Evolutionary conservation across 2,113 vertebrate genomes (phyloP).

Genomic region (Chaetura pelagica): DNA sequence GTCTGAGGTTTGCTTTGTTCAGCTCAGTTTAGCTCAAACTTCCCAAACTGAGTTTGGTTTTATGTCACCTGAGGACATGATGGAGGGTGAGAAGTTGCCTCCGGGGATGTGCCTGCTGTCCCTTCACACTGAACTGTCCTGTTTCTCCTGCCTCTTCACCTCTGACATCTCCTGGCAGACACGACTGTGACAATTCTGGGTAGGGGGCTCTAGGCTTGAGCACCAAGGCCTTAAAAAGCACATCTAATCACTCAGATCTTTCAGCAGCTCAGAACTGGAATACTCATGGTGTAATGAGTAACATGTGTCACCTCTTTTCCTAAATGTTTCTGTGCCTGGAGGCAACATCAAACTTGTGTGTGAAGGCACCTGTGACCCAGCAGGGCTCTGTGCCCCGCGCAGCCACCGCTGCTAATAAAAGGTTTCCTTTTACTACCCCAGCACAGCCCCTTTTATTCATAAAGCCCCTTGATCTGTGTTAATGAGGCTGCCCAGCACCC

Average conservation of each 20-base stretch:
- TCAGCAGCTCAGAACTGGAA: not conserved
- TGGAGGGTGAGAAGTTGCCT: not conserved
- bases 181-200: not conserved
- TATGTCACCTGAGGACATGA: not conserved
- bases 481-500: conserved; percentile 38
- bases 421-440: not conserved
- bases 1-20: not conserved
- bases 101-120: rapidly evolving
- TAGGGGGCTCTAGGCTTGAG: not conserved
- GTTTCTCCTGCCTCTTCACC: not conserved
- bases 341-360: not conserved
- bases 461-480: conserved; percentile 25
- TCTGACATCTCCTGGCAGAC: not conserved
- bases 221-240: not conserved
- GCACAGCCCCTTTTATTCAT: not conserved
- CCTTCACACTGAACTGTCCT: not conserved
- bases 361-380: not conserved
- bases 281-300: not conserved
- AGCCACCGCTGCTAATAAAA: not conserved
- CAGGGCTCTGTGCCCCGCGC: not conserved
- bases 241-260: not conserved
- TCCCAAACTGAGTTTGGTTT: not conserved
- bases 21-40: not conserved
- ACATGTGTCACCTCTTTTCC: not conserved
- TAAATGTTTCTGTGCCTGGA: not conserved